phyloP scores from a whole-genome alignment of 2,797 vertebrate genomes.

The Dromococcyx pavoninus region DNA sequence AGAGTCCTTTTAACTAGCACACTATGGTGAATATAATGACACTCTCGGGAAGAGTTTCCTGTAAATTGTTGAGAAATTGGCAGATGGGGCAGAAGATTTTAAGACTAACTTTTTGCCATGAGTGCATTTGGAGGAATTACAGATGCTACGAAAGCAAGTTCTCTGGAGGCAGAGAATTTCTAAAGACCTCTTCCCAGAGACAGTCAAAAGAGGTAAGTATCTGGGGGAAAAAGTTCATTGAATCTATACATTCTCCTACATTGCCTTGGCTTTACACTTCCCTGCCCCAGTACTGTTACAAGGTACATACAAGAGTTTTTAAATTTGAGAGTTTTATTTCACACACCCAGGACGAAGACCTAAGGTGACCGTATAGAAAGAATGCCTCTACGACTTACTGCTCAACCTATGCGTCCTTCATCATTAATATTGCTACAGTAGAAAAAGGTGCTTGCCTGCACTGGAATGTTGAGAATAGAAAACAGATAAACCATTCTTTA shows the following conservation, averaged over 20 bases:
- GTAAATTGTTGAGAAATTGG: constrained; percentile 32
- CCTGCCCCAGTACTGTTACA: not conserved
- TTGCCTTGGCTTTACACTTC: not conserved
- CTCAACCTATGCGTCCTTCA: not conserved
- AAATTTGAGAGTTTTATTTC: not conserved
- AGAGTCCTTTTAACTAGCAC: constrained; percentile 34
- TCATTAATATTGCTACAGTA: not conserved
- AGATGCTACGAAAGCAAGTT: not conserved
- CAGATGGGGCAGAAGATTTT: constrained; percentile 42
- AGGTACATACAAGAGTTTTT: not conserved
- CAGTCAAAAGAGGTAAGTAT: not conserved
- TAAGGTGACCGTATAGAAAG: not conserved
- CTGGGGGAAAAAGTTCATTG: not conserved
- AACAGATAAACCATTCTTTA: not conserved
- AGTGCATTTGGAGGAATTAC: constrained; percentile 9
- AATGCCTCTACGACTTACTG: not conserved
- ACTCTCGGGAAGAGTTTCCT: constrained; percentile 10
- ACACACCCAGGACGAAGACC: not conserved
- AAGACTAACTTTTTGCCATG: constrained; percentile 32
- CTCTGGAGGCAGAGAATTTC: not conserved
- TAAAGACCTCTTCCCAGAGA: not conserved
- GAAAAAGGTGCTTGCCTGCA: not conserved
- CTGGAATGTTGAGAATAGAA: not conserved
- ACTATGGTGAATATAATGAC: not conserved
- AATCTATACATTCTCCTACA: not conserved